Percentiles rank a stretch among this genome's conserved stretches.
These are phyloP conservation scores for Rhinatrema bivittatum DNA, from an alignment of 2,797 vertebrate genomes.

Conservation along the genomic window DNA sequence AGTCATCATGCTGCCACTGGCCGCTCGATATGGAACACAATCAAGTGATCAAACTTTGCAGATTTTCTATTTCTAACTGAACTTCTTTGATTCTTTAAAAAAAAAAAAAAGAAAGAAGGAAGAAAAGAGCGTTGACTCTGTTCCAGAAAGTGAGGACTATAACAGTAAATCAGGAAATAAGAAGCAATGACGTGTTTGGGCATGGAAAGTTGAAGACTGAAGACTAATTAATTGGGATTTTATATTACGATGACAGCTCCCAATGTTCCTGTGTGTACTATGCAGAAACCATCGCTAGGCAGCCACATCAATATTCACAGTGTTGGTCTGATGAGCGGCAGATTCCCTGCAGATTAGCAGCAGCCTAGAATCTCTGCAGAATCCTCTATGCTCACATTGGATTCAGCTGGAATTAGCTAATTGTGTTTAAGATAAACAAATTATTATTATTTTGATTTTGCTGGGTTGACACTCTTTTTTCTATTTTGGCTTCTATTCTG, in stretches of 20 bases:
- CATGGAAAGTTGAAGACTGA: not conserved
- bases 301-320: too few species aligned
- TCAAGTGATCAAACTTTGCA: conserved; percentile 25
- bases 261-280: not conserved
- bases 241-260: accelerated
- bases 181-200: not conserved
- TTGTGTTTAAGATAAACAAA: too few species aligned
- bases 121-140: not conserved
- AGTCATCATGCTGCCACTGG: conserved; percentile 9
- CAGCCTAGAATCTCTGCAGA: too few species aligned
- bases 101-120: not conserved
- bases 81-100: conserved; percentile 1
- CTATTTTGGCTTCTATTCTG: too few species aligned
- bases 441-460: too few species aligned
- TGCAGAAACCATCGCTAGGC: not conserved
- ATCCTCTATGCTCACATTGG: too few species aligned
- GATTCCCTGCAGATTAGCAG: too few species aligned
- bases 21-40: conserved; percentile 28
- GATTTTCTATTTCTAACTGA: conserved; percentile 24
- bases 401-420: too few species aligned
- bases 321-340: too few species aligned
- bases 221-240: not conserved
- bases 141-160: not conserved
- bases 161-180: conserved; percentile 13
- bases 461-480: too few species aligned